A percentile compares a stretch with the other conserved stretches of the same genome.
Conservation (phyloP, 2,113 vertebrate species). For the Sebastes fasciatus region DNA sequence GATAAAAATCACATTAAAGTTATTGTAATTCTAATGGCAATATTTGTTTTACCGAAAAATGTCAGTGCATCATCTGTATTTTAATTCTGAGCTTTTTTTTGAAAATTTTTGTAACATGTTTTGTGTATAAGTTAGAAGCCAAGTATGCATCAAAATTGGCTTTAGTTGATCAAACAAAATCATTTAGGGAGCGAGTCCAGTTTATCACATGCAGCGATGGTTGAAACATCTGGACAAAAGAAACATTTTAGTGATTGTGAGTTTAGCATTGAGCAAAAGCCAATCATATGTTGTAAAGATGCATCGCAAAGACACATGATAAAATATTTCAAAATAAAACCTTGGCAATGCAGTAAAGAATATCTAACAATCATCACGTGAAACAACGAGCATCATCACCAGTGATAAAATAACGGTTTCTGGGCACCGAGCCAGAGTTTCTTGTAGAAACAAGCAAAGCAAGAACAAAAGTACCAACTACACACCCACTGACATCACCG, state of each 20-base stretch:
- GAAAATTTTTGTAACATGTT: neutral
- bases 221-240: neutral
- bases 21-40: neutral
- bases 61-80: neutral
- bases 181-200: neutral
- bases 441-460: neutral
- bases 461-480: neutral
- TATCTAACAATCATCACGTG: neutral
- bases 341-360: neutral
- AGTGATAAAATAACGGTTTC: neutral
- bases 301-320: neutral
- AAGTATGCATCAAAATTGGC: neutral
- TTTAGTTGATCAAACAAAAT: neutral
- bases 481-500: neutral
- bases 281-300: neutral
- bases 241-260: no score
- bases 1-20: neutral
- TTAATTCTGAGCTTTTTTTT: neutral
- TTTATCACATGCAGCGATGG: neutral
- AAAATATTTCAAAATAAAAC: neutral
- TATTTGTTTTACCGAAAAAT: neutral
- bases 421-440: no score
- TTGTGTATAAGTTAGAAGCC: neutral
- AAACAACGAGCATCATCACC: neutral
- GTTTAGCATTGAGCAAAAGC: neutral